Evolutionary conservation across 2,888 invertebrate species (phyloP), one percentile per base, ranked within the genome.

Genomic region (Ophion slaviceki): DNA sequence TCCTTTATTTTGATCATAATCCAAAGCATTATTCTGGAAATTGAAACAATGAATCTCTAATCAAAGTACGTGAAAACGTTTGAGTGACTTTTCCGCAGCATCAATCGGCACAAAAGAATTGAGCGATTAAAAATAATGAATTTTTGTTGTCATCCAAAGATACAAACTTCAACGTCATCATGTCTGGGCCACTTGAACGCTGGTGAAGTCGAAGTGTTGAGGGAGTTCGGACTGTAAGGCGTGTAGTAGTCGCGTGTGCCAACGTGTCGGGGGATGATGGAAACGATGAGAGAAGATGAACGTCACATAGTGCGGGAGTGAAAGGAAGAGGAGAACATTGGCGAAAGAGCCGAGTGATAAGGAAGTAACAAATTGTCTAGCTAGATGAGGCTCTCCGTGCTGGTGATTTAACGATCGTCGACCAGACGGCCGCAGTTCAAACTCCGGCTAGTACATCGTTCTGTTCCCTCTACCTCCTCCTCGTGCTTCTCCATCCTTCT

Each of bases 321-420:
- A 85, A 83, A 85, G 82, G 79, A 80, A 76, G 79, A 78, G 75
- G 84, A 81, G 74, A 77, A 83, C 80, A 74, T 79, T 75, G 84
- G 76, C 80, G 84, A 87, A 81, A 88, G 86, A 86, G 87, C 86
- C 88, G 88, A 89, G 87, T 91, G 92, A 92, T 92, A 92, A 92
- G 92, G 92, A 92, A 91, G 91, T 92, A 91, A 92, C 92, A 92
- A 92, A 92, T 92, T 92, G 92, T 91, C 91, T 90, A 91, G 90
- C 90, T 90, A 90, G 92, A 90, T 89, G 89, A 89, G 90, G 82
- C 87, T 88, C 86, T 68, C 77, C 72, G 78, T 80, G 83, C 74
- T 83, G 86, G 80, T 75, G 77, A 86, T 86, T 83, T 78, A 78
- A 86, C 83, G 83, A 83, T 68, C 77, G 80, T 78, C 80, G 80